These are phyloP conservation scores for Microcebus tavaratra DNA, from an alignment of 2,113 vertebrate species.

Conservation along the genomic window DNA sequence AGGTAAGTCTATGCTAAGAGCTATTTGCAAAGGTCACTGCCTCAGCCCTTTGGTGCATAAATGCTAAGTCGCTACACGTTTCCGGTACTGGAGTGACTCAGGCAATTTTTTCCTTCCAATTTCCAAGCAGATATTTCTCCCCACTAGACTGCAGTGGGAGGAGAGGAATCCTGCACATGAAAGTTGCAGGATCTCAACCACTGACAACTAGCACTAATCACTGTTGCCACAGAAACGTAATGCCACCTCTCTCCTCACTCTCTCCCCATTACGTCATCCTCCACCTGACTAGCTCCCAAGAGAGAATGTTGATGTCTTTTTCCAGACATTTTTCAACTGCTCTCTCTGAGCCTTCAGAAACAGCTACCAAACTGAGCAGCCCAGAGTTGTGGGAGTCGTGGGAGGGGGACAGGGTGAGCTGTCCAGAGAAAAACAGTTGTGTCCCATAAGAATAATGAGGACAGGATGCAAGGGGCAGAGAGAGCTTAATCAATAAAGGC, in stretches of 20 bases:
- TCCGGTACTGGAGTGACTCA: background rate
- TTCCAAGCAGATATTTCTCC: constrained; percentile 5
- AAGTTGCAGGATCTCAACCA: background rate
- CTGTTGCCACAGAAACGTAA: background rate
- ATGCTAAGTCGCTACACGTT: background rate
- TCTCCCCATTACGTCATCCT: background rate
- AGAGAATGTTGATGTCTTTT: background rate
- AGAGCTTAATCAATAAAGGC: background rate
- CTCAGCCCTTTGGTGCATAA: background rate
- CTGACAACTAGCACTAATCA: background rate
- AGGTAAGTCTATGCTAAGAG: background rate
- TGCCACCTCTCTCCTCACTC: background rate
- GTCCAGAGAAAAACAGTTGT: background rate
- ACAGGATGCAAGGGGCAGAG: background rate
- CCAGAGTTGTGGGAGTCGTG: background rate
- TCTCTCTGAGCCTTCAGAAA: constrained; percentile 25
- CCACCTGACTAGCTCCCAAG: background rate
- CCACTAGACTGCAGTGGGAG: background rate
- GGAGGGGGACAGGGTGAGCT: background rate
- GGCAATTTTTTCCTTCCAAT: background rate
- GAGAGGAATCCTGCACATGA: background rate
- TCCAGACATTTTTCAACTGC: background rate
- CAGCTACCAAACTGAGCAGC: background rate
- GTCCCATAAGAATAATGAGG: background rate
- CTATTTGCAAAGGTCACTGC: background rate